Evolutionary conservation across 2,888 invertebrate species (phyloP).

Genomic region (Villa cingulata): DNA sequence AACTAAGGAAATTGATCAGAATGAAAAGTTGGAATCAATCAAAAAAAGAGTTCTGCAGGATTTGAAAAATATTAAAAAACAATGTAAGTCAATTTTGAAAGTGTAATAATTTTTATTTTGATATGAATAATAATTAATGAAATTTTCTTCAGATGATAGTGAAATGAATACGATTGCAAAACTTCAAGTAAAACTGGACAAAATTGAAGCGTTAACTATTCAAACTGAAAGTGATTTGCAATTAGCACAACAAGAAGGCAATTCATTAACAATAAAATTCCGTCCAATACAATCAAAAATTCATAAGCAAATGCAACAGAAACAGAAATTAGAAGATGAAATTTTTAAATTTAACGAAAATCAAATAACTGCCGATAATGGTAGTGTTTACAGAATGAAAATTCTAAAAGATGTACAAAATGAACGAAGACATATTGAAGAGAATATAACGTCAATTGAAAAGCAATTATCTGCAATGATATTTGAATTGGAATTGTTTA

Average conservation of each 20-base stretch:
- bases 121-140: too few relatives aligned
- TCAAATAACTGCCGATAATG: conserved; percentile 54
- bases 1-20: conserved; percentile 50
- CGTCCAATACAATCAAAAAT: conserved; percentile 32
- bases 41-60: conserved; percentile 46
- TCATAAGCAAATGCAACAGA: conserved; percentile 41
- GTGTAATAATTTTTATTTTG: too few relatives aligned
- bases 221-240: conserved; percentile 49
- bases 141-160: not conserved
- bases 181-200: conserved; percentile 42
- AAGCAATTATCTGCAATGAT: conserved; percentile 41
- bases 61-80: conserved; percentile 36
- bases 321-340: conserved; percentile 48
- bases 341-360: conserved; percentile 51
- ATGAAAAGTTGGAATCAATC: conserved; percentile 48
- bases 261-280: conserved; percentile 24
- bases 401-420: conserved; percentile 36
- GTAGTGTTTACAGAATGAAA: conserved; percentile 40
- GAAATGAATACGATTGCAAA: conserved; percentile 30
- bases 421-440: conserved; percentile 33
- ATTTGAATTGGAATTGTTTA: conserved; percentile 34
- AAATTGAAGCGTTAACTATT: conserved; percentile 44
- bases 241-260: conserved; percentile 37
- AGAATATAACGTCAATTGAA: conserved; percentile 36
- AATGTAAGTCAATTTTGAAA: conserved; percentile 25